These are phyloP conservation scores for Delia radicum DNA, from an alignment of 1,140 invertebrate species.

Conservation along the genomic window DNA sequence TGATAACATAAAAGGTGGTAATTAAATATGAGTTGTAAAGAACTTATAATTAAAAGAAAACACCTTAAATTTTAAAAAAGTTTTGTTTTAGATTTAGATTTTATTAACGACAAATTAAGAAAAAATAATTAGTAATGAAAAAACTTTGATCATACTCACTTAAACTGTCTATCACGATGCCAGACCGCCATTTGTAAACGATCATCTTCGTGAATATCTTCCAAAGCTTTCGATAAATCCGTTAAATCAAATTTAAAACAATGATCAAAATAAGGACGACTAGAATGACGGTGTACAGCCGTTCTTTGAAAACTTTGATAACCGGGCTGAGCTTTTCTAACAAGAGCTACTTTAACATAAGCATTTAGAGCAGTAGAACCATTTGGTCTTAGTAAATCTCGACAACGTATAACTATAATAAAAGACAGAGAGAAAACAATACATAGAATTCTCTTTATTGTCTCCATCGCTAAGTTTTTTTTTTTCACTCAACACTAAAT, in stretches of 20 bases:
- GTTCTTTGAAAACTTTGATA: slow-evolving; percentile 56
- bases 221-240: slow-evolving; percentile 19
- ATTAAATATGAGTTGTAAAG: too few relatives aligned
- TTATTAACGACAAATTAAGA: background rate
- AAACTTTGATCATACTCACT: slow-evolving; percentile 53
- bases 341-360: slow-evolving; percentile 57
- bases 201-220: slow-evolving; percentile 26
- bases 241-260: slow-evolving; percentile 54
- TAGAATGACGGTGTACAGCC: slow-evolving; percentile 58
- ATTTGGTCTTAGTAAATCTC: slow-evolving; percentile 54
- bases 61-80: background rate
- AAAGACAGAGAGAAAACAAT: background rate
- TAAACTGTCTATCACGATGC: slow-evolving; percentile 59
- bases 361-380: slow-evolving; percentile 56
- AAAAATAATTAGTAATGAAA: too few relatives aligned
- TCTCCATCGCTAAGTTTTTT: too few relatives aligned
- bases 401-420: slow-evolving; percentile 56
- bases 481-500: background rate
- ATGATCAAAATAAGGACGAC: slow-evolving; percentile 58
- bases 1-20: too few relatives aligned
- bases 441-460: too few relatives aligned
- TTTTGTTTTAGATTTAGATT: background rate
- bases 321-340: slow-evolving; percentile 7
- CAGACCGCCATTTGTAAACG: slow-evolving; percentile 58
- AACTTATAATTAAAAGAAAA: too few relatives aligned